Conservation (phyloP, 2,888 invertebrate species). For the Eurytoma adleriae region DNA sequence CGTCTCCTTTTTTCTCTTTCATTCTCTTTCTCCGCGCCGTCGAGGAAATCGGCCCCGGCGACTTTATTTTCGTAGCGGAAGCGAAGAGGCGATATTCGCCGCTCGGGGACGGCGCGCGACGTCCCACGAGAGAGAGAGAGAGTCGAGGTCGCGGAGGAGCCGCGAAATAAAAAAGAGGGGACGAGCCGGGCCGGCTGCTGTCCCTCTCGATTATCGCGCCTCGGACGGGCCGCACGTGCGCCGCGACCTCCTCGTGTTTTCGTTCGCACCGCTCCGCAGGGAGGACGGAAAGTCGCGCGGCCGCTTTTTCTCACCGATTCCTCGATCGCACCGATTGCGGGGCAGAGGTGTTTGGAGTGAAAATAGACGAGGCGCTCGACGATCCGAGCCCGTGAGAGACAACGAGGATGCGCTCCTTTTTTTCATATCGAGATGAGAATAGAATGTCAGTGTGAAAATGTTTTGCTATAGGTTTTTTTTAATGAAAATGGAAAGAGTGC, state of each 20-base stretch:
- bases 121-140: conserved; percentile 26
- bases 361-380: too few relatives aligned
- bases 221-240: too few relatives aligned
- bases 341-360: too few relatives aligned
- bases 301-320: too few relatives aligned
- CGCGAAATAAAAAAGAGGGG: not conserved
- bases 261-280: too few relatives aligned
- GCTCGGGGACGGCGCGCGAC: conserved; percentile 9
- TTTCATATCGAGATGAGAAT: not conserved
- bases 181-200: conserved; percentile 22
- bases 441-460: too few relatives aligned
- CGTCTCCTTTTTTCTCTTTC: not conserved
- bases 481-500: not conserved
- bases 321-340: too few relatives aligned
- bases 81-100: conserved; percentile 27
- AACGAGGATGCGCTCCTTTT: not conserved
- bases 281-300: too few relatives aligned
- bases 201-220: conserved; percentile 50
- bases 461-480: not conserved
- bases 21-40: not conserved
- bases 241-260: too few relatives aligned
- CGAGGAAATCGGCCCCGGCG: not conserved
- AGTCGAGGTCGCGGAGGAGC: not conserved
- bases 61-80: conserved; percentile 56
- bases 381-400: too few relatives aligned